Evolutionary conservation across 2,888 invertebrate species (phyloP).

Genomic region (Ceraclea dissimilis): DNA sequence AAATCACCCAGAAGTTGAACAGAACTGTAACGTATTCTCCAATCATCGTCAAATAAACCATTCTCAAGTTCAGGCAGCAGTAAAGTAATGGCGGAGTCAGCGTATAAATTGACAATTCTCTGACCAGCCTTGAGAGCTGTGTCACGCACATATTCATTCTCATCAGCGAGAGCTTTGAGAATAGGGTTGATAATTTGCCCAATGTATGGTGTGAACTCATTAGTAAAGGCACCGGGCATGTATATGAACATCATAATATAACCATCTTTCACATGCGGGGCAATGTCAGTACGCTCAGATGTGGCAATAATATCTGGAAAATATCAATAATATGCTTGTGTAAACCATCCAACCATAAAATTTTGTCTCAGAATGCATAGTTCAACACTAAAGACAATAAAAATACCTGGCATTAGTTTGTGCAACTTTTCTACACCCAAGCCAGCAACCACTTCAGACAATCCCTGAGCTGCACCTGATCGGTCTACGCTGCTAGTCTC

Average conservation of each 20-base stretch:
- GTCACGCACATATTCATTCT: constrained; percentile 96
- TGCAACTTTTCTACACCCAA: constrained; percentile 91
- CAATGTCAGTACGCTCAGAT: constrained; percentile 86
- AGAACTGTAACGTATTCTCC: constrained; percentile 92
- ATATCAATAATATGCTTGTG: no score
- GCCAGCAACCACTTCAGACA: constrained; percentile 96
- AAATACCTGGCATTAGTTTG: constrained; percentile 82
- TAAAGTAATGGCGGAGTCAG: constrained; percentile 88
- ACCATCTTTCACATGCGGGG: constrained; percentile 96
- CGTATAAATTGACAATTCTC: constrained; percentile 92
- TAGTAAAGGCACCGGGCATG: constrained; percentile 94
- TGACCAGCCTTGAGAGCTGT: constrained; percentile 96
- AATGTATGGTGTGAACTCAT: constrained; percentile 92
- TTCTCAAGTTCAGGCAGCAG: constrained; percentile 88
- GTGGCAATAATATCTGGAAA: constrained; percentile 80
- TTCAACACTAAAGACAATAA: background rate
- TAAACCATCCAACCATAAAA: background rate
- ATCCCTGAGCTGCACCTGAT: constrained; percentile 92
- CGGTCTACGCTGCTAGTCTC: constrained; percentile 93
- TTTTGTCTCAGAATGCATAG: background rate
- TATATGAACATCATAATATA: constrained; percentile 99
- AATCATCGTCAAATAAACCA: constrained; percentile 96
- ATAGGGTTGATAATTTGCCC: constrained; percentile 96
- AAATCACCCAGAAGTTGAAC: constrained; percentile 94
- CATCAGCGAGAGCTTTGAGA: constrained; percentile 94